Evolutionary conservation across 1,140 invertebrate species (phyloP), one percentile per base, ranked within the genome.

Genomic region (Copidosoma floridanum): DNA sequence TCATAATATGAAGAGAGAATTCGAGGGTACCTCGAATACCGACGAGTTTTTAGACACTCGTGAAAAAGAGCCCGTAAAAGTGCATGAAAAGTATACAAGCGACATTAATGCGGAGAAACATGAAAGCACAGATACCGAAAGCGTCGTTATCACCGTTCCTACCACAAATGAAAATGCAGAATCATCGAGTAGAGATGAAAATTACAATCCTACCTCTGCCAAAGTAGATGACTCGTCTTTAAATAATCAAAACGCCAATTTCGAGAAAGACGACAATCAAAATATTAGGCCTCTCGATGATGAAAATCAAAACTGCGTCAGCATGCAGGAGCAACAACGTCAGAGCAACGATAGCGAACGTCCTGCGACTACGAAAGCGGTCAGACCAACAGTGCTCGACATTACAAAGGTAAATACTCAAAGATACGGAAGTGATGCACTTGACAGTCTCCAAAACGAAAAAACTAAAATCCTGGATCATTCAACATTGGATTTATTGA

Each of bases 361-460:
- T 51, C 20, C n/a, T 24, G 10, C 26, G 18, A 65, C 35, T n/a
- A n/a, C n/a, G 20, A 69, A 68, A 62, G 56, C 67, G n/a, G 52
- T 63, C 27, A 64, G 74, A n/a, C 74, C 72, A 1, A 67, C 68
- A n/a, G 47, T 72, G 12, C 61, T 75, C 3, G 58, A 71, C 59
- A 61, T 73, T n/a, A 35, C 62, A n/a, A 61, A 47, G 1, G 40
- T 61, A 43, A 55, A 27, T 12, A 29, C 8, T 2, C 12, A 6
- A 20, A 56, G 24, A 24, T 35, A 44, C 16, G 18, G 5, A 16
- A 40, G 24, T 21, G 43, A 57, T 8, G 46, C 2, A 18, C 32
- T 57, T 7, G 54, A 57, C n/a, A 16, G 32, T 57, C 23, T 74
- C 2, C 48, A 66, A 27, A 53, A 70, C 5, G 72, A 75, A 23